A percentile compares a stretch with the other conserved stretches of the same genome.
These are phyloP conservation scores for Picathartes gymnocephalus DNA, from an alignment of 2,113 vertebrate genomes.

Conservation along the genomic window DNA sequence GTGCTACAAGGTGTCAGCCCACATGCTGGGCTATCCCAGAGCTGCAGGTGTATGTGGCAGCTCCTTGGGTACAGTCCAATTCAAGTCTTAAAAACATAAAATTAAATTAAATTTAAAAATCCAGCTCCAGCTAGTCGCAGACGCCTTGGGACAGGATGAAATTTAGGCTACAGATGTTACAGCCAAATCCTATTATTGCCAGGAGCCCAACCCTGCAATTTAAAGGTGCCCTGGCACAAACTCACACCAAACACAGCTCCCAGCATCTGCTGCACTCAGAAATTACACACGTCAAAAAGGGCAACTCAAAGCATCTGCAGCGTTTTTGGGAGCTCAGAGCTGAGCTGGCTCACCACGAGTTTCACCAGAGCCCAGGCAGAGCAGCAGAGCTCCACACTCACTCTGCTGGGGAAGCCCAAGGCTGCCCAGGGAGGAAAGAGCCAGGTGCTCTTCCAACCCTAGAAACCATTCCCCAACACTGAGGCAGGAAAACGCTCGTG, in stretches of 20 bases:
- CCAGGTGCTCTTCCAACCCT: rapidly evolving
- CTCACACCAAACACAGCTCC: background rate
- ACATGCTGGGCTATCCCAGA: background rate
- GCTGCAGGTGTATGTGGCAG: background rate
- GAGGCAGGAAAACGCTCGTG: background rate
- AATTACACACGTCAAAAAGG: background rate
- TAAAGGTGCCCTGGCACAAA: background rate
- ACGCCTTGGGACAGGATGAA: background rate
- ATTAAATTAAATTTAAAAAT: background rate
- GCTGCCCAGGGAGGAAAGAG: background rate
- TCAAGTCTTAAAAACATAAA: background rate
- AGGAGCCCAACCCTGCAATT: background rate
- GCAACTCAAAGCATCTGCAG: background rate
- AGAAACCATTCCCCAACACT: background rate
- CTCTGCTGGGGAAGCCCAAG: rapidly evolving
- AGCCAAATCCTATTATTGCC: background rate
- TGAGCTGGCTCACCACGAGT: background rate
- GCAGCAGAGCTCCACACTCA: rapidly evolving
- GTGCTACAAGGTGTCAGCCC: background rate
- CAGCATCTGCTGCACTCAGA: background rate
- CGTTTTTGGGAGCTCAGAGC: background rate
- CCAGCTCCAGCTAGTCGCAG: background rate
- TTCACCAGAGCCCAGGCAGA: background rate
- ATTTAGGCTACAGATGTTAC: background rate
- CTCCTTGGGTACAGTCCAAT: background rate